Evolutionary conservation across 2,113 vertebrate genomes (phyloP).

Genomic region (Herpetotheres cachinnans): DNA sequence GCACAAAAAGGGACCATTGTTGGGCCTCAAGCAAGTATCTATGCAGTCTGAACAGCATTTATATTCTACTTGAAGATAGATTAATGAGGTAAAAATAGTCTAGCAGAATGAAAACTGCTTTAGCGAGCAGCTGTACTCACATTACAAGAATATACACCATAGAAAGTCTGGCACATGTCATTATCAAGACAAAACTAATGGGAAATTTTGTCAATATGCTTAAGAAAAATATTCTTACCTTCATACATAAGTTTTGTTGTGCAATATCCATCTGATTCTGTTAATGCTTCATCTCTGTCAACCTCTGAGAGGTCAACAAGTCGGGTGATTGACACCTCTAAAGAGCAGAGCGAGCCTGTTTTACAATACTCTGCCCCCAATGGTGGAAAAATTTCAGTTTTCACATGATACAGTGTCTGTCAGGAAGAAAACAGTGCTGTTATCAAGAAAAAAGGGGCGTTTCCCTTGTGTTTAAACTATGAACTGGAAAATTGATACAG

Average conservation of each 20-base stretch:
- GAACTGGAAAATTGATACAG: neutral
- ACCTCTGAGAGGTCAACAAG: slow-evolving; percentile 83
- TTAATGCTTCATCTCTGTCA: slow-evolving; percentile 84
- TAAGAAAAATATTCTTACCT: slow-evolving; percentile 71
- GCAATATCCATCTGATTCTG: slow-evolving; percentile 80
- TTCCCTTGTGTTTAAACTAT: neutral
- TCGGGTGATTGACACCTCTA: slow-evolving; percentile 89
- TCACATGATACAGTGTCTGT: slow-evolving; percentile 90
- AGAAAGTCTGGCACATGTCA: neutral
- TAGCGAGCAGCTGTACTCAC: neutral
- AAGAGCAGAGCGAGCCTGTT: slow-evolving; percentile 87
- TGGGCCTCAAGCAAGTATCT: neutral
- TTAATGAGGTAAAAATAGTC: neutral
- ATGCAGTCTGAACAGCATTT: neutral
- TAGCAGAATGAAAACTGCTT: neutral
- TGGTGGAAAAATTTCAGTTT: slow-evolving; percentile 83
- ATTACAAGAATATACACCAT: neutral
- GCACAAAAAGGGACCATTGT: neutral
- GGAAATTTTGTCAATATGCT: neutral
- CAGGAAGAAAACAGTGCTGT: slow-evolving; percentile 1
- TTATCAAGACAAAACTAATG: neutral
- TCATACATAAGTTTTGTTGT: slow-evolving; percentile 95
- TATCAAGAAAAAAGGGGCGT: neutral
- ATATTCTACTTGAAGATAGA: neutral
- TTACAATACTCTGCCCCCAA: slow-evolving; percentile 83